Conservation (phyloP, 2,797 vertebrate species). For the Sternarchorhynchus goeldii region DNA sequence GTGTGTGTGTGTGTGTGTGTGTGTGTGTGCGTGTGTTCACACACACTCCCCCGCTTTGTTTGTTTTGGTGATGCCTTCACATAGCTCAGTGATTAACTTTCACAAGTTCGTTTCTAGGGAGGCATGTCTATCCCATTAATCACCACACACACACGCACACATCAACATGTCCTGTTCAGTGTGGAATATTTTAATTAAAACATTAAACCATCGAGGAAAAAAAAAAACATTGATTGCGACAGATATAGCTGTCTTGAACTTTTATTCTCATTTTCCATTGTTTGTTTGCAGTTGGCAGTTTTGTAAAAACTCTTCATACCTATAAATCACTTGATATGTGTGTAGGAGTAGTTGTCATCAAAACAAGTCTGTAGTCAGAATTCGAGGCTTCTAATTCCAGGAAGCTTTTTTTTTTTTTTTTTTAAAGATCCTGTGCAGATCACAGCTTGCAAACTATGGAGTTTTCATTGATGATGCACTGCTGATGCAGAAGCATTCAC, state of each 20-base stretch:
- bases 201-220: too few species aligned
- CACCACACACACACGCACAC: too few species aligned
- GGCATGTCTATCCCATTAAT: slow-evolving; percentile 42
- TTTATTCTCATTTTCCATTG: too few species aligned
- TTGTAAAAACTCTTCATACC: too few species aligned
- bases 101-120: slow-evolving; percentile 42
- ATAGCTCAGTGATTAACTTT: slow-evolving; percentile 50
- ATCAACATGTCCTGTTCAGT: neutral
- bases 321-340: too few species aligned
- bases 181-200: neutral
- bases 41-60: slow-evolving; percentile 42
- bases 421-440: slow-evolving; percentile 24
- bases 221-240: too few species aligned
- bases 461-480: slow-evolving; percentile 20
- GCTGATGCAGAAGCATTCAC: neutral
- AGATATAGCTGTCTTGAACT: too few species aligned
- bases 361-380: too few species aligned
- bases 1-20: slow-evolving; percentile 4
- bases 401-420: neutral
- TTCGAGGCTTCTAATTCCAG: too few species aligned
- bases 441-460: slow-evolving; percentile 23
- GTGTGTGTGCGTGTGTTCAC: slow-evolving; percentile 9
- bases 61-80: slow-evolving; percentile 50
- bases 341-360: neutral
- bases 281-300: neutral